A percentile compares a stretch with the other conserved stretches of the same genome.
Evolutionary conservation across 2,888 invertebrate genomes (phyloP).

Genomic region (Ctenicera cuprea): DNA sequence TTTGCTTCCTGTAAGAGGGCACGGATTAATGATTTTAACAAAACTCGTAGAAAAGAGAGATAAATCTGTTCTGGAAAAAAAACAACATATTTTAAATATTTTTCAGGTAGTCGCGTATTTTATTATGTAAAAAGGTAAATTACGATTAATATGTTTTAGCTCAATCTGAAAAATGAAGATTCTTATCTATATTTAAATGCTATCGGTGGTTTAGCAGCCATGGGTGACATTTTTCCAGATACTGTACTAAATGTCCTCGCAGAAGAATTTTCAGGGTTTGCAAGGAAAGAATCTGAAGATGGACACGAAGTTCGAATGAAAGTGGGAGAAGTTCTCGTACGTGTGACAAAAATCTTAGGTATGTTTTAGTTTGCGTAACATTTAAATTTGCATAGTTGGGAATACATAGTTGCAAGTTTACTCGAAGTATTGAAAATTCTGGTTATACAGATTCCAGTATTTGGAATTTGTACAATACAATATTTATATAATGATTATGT

Average conservation of each 20-base stretch:
- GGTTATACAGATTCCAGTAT: no score
- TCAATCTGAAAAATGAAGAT: conserved; percentile 85
- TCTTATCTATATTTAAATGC: conserved; percentile 89
- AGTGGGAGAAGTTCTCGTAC: conserved; percentile 87
- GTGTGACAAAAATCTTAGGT: conserved; percentile 83
- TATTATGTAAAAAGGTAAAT: not conserved
- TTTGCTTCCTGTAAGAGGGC: conserved; percentile 86
- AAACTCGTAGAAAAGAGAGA: conserved; percentile 83
- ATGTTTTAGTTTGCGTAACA: conserved; percentile 61
- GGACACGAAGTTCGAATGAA: conserved; percentile 81
- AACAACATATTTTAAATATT: conserved; percentile 80
- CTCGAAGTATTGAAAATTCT: no score
- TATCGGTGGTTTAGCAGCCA: conserved; percentile 83
- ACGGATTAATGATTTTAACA: conserved; percentile 84
- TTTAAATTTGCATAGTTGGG: no score
- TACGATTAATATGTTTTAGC: conserved; percentile 69
- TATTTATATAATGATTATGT: no score
- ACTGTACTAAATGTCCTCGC: conserved; percentile 81
- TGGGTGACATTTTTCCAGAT: conserved; percentile 81
- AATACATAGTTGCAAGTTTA: no score
- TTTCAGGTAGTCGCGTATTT: conserved; percentile 77
- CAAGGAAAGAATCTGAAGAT: conserved; percentile 69
- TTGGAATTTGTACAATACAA: no score
- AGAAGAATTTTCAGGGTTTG: conserved; percentile 76
- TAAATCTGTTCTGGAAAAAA: conserved; percentile 78